phyloP scores from a whole-genome alignment of 1,140 invertebrate genomes.

The Lasioglossum albipes region DNA sequence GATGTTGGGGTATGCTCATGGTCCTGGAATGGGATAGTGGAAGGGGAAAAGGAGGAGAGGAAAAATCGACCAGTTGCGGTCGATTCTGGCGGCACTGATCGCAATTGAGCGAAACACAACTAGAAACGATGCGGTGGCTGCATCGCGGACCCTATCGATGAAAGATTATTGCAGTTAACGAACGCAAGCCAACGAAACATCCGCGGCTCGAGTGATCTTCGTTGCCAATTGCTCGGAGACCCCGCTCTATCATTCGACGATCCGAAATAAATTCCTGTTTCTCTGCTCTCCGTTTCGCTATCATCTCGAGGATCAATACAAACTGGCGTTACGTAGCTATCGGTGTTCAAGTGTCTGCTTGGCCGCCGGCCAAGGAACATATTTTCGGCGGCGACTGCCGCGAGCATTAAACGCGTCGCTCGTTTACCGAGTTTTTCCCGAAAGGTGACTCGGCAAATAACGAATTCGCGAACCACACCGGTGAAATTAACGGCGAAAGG shows the following conservation, averaged over 20 bases:
- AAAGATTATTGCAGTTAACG: neutral
- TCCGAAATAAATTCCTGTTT: neutral
- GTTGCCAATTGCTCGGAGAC: neutral
- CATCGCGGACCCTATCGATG: neutral
- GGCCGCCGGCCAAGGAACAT: conserved; percentile 19
- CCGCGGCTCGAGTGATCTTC: neutral
- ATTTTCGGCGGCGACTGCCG: neutral
- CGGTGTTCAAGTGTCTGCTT: conserved; percentile 14
- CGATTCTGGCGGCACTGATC: too few species aligned
- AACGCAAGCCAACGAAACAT: neutral
- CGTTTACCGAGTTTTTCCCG: too few species aligned
- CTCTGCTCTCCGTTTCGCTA: neutral
- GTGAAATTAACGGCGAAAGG: too few species aligned
- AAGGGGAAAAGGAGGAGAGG: too few species aligned
- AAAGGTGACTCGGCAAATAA: too few species aligned
- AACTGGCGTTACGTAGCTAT: conserved; percentile 7
- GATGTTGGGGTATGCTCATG: too few species aligned
- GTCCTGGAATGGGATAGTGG: too few species aligned
- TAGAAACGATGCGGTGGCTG: too few species aligned
- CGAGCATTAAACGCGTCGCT: neutral
- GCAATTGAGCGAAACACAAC: too few species aligned
- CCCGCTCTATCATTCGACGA: neutral
- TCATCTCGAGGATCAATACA: conserved; percentile 37
- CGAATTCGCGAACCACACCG: too few species aligned
- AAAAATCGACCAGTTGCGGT: too few species aligned